Percentiles rank a stretch among this genome's conserved stretches.
phyloP scores from a whole-genome alignment of 2,797 vertebrate species.

The Tympanoctomys barrerae region DNA sequence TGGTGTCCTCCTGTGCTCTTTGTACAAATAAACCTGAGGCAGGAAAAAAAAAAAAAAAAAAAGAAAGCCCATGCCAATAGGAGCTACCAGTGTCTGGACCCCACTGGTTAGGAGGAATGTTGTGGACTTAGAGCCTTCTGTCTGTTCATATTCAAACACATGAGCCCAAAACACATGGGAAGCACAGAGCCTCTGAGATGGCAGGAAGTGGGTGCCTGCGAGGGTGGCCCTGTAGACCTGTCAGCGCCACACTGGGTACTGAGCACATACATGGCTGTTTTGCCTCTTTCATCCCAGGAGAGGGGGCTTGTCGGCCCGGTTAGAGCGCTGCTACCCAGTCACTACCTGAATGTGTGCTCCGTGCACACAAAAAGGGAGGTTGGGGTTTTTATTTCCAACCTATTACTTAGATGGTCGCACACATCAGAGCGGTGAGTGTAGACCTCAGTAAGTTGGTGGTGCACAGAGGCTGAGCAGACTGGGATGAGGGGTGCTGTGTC shows the following conservation, averaged over 20 bases:
- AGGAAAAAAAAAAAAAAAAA: too few species aligned
- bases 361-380: not conserved
- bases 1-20: too few species aligned
- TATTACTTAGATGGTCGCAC: not conserved
- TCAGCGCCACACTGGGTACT: accelerated
- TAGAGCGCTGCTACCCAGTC: not conserved
- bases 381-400: not conserved
- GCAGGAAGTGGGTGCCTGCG: not conserved
- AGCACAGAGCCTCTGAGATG: not conserved
- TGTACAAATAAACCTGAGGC: too few species aligned
- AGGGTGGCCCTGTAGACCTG: not conserved
- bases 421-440: not conserved
- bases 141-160: not conserved
- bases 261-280: accelerated
- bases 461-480: too few species aligned
- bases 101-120: not conserved
- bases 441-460: not conserved
- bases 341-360: too few species aligned
- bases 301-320: not conserved
- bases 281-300: not conserved
- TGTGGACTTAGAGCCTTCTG: not conserved
- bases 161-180: not conserved
- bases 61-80: too few species aligned
- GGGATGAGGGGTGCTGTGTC: not conserved
- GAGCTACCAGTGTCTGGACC: not conserved